Evolutionary conservation across 2,888 invertebrate species (phyloP), one percentile per base, ranked within the genome.

Genomic region (Drosophila prolongata): DNA sequence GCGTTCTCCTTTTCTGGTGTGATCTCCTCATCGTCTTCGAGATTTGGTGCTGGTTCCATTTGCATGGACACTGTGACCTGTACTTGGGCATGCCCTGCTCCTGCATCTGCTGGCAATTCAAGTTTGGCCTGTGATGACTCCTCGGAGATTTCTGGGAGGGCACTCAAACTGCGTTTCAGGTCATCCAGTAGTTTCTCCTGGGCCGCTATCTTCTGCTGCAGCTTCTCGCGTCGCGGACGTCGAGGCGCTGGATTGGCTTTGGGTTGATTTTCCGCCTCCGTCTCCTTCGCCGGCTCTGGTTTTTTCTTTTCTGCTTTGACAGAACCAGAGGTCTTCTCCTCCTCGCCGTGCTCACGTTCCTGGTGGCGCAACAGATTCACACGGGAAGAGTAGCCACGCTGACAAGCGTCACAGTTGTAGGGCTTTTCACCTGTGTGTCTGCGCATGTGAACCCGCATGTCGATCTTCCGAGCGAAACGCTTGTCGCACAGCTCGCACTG

Each of bases 341-440:
- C 49, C 1, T 42, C 35, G 8, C 40, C 73, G 65, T 91, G 91
- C n/a, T 91, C 90, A 6, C 91, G 88, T 65, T 89, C 77, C 35
- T 91, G 87, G 42, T 91, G 91, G 1, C 89, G 75, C 8, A 89
- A 79, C 30, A 92, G 79, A 72, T 91, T 91, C 2, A 90, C 84
- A 35, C 89, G 90, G 3, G 91, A 92, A 0, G 91, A 92, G 58
- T 90, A 91, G 27, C 90, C 91, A 3, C 90, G 87, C 11, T 82
- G 74, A 35, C 91, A 91, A 10, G 83, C 73, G 16, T 80, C 87
- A 62, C 91, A 91, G 37, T 78, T 90, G 57, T 77, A 91, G 0
- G 91, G 91, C 61, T 90, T 91, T 57, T 91, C 91, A 11, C 91
- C 91, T 35, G 91, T 92, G 60, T 91, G 91, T 2, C 87, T 79